phyloP scores from a whole-genome alignment of 2,888 invertebrate species.

The Bombylius major region DNA sequence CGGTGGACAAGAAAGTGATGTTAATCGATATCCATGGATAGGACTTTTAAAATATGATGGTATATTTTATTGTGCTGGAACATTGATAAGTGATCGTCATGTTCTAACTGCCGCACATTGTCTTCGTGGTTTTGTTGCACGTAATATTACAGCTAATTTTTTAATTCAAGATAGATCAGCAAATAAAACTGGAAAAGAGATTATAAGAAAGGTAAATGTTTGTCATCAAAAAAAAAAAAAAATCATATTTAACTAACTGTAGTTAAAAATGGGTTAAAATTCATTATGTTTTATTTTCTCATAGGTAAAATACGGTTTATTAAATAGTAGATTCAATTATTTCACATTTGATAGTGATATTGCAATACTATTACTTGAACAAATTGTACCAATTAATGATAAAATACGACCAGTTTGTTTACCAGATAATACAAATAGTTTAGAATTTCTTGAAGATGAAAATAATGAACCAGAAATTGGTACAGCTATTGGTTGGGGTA shows the following conservation, averaged over 20 bases:
- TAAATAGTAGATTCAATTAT: neutral
- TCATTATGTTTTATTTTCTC: neutral
- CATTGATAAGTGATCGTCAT: conserved; percentile 59
- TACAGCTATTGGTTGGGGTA: conserved; percentile 59
- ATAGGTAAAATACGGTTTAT: neutral
- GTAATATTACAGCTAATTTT: conserved; percentile 49
- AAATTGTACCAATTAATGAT: conserved; percentile 39
- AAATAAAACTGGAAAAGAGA: conserved; percentile 27
- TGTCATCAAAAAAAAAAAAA: neutral
- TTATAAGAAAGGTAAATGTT: conserved; percentile 25
- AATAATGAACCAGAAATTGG: conserved; percentile 28
- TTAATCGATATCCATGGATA: conserved; percentile 52
- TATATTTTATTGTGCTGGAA: conserved; percentile 64
- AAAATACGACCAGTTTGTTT: conserved; percentile 58
- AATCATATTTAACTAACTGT: neutral
- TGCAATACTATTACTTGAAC: conserved; percentile 47
- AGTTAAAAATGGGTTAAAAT: neutral
- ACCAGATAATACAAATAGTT: conserved; percentile 40
- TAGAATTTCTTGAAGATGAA: neutral
- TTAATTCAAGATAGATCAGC: conserved; percentile 58
- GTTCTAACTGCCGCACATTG: conserved; percentile 70
- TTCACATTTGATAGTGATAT: conserved; percentile 55
- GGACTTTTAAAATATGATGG: conserved; percentile 43
- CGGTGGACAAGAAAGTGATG: conserved; percentile 62
- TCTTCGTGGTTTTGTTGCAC: conserved; percentile 49